phyloP scores from a whole-genome alignment of 2,797 vertebrate species.

The Darevskia nairensis region DNA sequence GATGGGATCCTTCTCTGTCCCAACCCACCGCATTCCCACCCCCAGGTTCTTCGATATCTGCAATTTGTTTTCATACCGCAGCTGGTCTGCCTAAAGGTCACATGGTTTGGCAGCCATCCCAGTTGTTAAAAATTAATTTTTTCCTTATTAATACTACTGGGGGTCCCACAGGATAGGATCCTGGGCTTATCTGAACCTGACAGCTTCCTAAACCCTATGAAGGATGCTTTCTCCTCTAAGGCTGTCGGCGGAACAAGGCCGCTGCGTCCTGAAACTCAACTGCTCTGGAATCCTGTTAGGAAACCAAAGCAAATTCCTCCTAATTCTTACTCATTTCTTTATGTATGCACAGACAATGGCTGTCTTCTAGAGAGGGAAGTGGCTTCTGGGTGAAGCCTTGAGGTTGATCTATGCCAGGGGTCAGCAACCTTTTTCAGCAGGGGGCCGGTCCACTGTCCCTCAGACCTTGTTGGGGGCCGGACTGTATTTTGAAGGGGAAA shows the following conservation, averaged over 20 bases:
- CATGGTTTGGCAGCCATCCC: conserved; percentile 85
- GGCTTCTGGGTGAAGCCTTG: neutral
- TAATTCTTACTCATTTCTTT: neutral
- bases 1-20: conserved; percentile 57
- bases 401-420: conserved; percentile 1
- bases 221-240: conserved; percentile 77
- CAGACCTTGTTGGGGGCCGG: no score
- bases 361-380: conserved; percentile 11
- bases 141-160: conserved; percentile 85
- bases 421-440: no score
- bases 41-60: conserved; percentile 73
- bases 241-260: conserved; percentile 72
- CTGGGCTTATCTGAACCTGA: conserved; percentile 84
- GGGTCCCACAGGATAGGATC: conserved; percentile 81
- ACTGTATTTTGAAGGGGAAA: no score
- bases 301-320: conserved; percentile 46
- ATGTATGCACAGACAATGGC: neutral
- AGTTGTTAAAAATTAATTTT: conserved; percentile 89
- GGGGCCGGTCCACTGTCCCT: no score
- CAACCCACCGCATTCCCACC: neutral
- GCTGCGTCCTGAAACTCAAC: conserved; percentile 63
- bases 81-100: conserved; percentile 84
- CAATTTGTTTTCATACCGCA: conserved; percentile 83
- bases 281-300: conserved; percentile 52
- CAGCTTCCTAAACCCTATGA: conserved; percentile 82